Base-by-base conservation (phyloP, 1,140 invertebrate genomes). In the Sinonovacula constricta region DNA sequence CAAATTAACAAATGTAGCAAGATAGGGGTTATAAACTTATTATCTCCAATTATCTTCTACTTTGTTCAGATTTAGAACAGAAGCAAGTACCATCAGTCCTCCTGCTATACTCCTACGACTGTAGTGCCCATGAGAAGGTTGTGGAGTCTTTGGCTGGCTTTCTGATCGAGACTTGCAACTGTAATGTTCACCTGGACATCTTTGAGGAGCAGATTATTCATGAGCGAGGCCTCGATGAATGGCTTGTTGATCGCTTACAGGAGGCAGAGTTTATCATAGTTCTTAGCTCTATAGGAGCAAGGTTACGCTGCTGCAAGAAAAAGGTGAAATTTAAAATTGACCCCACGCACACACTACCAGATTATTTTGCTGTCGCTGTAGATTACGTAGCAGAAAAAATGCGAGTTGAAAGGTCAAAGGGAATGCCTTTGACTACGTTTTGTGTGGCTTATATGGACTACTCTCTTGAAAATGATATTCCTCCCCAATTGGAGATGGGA, bases 341-440 rank as follows among this genome's bases (percentile, higher is more conserved):
- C 28, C 28, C 69, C 0, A 67, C 69, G 10, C 80, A 81, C 54
- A 81, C 74, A 2, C 77, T 89, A 39, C 85, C 88, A 2, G 88
- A 89, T 82, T 88, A 88, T 77, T 89, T 89, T 86, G 85, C 86
- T 24, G 83, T 88, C 18, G 87, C 88, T 33, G 86, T 88, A 3
- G 88, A 89, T 79, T 87, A 88, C 80, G 88, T 89, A 15, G 87
- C 85, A 39, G 87, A 89, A 67, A 88, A 88, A 77, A 87, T 89
- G 84, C 36, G 88, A 70, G 85, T 84, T 34, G 87, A 89, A 65
- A 68, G 85, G 28, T 81, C 82, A 33, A 88, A 88, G 77, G 87
- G 86, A 24, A 56, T 87, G 59, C 80, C 83, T 10, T 78, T 88
- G 76, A 85, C 84, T 10, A 85, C 86, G 45, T 89, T 87, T 79